Base-by-base conservation (phyloP, 2,113 vertebrate genomes). In the Lepus timidus region DNA sequence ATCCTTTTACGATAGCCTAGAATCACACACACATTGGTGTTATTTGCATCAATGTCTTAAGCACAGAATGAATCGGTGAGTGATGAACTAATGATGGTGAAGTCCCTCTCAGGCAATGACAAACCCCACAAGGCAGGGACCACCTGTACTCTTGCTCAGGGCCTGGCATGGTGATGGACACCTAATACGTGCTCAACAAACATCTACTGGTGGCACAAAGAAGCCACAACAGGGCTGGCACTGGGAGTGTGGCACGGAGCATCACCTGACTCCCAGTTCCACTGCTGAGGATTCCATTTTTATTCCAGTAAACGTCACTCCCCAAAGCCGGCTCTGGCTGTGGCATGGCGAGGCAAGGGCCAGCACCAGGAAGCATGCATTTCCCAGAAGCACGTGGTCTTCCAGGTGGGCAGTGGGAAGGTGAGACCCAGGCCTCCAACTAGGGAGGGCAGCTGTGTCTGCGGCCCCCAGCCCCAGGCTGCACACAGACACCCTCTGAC, bases 261-360 rank as follows among this genome's bases (percentile, higher is more conserved):
- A 27, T 73, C 61, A 25, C 80, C 31, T 73, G 87, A 64, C 36
- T 85, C 74, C 33, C 33, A 49, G n/a, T 86, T 75, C 87, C 92
- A 70, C 11, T 4, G 7, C 10, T 74, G 88, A 95, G n/a, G 33
- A 62, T 23, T 71, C 27, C 55, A 71, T 55, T 55, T 91, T 74
- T 67, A 61, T 78, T 91, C 74, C 90, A 92, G 87, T 81, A 81
- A 81, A 44, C 49, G 84, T 84, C 85, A 81, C 70, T 82, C 19
- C 9, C 31, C 67, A 25, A 81, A 61, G 79, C 71, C 55, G 73
- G 68, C 62, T 88, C 90, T 93, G 78, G n/a, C n/a, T 31, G 27
- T 9, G 55, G 44, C 51, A 73, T 83, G 85, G 64, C 68, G 79
- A 61, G 39, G 33, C 78, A 58, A 65, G 10, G 33, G 25, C 13